These are phyloP conservation scores for Drosophila niveifrons DNA, from an alignment of 2,888 invertebrate species.

Conservation along the genomic window DNA sequence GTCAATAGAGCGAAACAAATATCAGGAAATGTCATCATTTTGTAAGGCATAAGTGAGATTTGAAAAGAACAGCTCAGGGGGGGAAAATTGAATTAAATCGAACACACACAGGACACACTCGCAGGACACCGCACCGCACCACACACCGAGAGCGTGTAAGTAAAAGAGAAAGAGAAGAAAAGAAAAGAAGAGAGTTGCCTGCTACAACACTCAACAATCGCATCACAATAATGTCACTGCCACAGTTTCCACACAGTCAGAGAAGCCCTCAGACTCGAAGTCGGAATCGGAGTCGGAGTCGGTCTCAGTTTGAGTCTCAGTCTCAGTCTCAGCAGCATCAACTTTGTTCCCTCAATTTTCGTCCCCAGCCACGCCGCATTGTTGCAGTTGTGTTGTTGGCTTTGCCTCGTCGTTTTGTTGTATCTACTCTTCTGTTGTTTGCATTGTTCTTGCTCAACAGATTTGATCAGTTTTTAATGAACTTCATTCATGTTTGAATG, in stretches of 20 bases:
- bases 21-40: constrained; percentile 83
- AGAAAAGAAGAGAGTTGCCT: constrained; percentile 25
- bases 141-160: constrained; percentile 17
- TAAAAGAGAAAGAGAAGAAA: background rate
- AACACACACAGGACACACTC: constrained; percentile 15
- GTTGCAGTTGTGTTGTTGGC: constrained; percentile 47
- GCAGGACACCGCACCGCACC: constrained; percentile 1
- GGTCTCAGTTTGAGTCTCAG: background rate
- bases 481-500: constrained; percentile 83
- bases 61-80: constrained; percentile 35
- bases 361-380: constrained; percentile 29
- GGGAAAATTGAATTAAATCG: constrained; percentile 2
- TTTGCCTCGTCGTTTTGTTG: constrained; percentile 64
- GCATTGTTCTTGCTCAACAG: constrained; percentile 78
- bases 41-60: constrained; percentile 41
- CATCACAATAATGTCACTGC: constrained; percentile 57
- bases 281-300: background rate
- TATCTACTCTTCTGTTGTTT: constrained; percentile 73
- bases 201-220: constrained; percentile 52
- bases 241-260: constrained; percentile 65
- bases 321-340: constrained; percentile 5
- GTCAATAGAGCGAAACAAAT: constrained; percentile 71
- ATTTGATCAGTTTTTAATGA: constrained; percentile 85
- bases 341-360: constrained; percentile 41
- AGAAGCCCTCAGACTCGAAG: background rate